Base-by-base conservation (phyloP, 1,140 invertebrate genomes). In the Bombus superbus region DNA sequence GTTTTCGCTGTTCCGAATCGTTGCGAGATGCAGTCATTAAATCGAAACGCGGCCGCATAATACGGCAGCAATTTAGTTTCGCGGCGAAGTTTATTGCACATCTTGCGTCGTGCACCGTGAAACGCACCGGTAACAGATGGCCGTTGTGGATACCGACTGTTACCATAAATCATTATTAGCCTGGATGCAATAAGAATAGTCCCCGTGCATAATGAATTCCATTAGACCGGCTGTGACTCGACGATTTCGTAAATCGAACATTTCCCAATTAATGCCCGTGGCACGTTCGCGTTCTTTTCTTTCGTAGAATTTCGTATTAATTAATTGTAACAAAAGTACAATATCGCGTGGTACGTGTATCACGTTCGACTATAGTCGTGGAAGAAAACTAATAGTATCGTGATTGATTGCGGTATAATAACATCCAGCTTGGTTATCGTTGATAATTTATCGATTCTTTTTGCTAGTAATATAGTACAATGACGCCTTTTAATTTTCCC, bases 151-250 rank as follows among this genome's bases (percentile, higher is more conserved):
- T 77, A 42, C 75, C n/a, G 75, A 38, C n/a, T 32, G 57, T 64
- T 77, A n/a, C 75, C 75, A 77, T 77, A 77, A 77, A 77, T 77
- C 75, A 77, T 75, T 77, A 77, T 62, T 77, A 76, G 44, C 6
- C 74, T 59, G 32, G 32, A 42, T 77, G 57, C 57, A 59, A 77
- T 77, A 77, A 59, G 75, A 77, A 77, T 62, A 13, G 42, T 22
- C 11, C 25, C 6, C 6, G 40, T n/a, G 38, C 75, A 5, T 59
- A 59, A 77, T 62, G 35, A 62, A 62, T 62, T 77, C 57, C 38
- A 64, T 64, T 32, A 44, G 25, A 6, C 10, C 35, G 32, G 53
- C 73, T 59, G 22, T 38, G 47, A 76, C 35, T 76, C 74, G 47
- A 57, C 74, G 74, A 57, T 76, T 76, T 59, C 74, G 74, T 28